Base-by-base conservation (phyloP, 2,797 vertebrate genomes). In the Euphonia xanthogaster region DNA sequence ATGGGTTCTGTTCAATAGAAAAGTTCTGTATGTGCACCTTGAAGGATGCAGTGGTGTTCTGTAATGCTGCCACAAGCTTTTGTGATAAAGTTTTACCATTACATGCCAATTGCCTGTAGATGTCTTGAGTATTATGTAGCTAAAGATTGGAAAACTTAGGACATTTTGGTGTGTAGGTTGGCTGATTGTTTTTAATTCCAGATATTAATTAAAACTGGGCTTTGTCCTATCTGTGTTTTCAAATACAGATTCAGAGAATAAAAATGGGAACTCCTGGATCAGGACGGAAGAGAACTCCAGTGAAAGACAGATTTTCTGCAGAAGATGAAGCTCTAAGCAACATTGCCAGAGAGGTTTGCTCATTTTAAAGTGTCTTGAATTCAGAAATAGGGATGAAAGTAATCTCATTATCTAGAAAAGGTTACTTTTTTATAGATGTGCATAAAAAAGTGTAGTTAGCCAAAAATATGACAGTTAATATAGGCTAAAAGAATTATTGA, bases 271-370 rank as follows among this genome's bases (percentile, higher is more conserved):
- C 99, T 94, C 99, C 99, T 97, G 99, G 99, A 96, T 98, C 98
- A 92, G 99, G 99, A 96, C 98, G 99, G 94, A 99, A 99, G 97
- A 99, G 99, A 84, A 99, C 99, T 67, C 99, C 99, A 37, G 87
- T 99, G 70, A 99, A 99, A 98, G 99, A 99, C 96, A 98, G 99
- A 50, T 99, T 99, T 97, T 99, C 99, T 86, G 99, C 99, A 30
- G 99, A 99, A 97, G 99, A 99, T 97, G 99, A 99, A 96, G 99
- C 99, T 51, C 96, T 99, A 96, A 99, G 98, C 98, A 99, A 98
- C 97, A 99, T 99, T 78, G 99, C 99, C 73, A 98, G 99, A 97
- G 99, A 99, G 99, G 99, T 99, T 96, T 97, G 98, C 93, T 96
- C 31, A 72, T 95, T 80, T 57, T 40, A 75, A 61, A 42, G 45